phyloP scores from a whole-genome alignment of 2,888 invertebrate species.

The Sphinx pinastri region DNA sequence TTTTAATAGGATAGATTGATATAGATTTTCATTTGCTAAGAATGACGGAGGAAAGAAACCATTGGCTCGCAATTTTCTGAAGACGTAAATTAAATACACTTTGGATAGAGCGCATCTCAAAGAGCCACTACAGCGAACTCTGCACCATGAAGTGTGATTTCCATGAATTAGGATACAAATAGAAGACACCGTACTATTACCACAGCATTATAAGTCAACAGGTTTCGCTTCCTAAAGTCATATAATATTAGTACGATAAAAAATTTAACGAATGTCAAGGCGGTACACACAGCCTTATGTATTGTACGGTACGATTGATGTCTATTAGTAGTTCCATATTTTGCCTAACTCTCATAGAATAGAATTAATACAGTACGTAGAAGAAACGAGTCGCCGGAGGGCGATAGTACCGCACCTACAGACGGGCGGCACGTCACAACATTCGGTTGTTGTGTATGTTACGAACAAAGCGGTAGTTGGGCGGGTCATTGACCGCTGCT shows the following conservation, averaged over 20 bases:
- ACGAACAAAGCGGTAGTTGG: slow-evolving; percentile 45
- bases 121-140: too few species aligned
- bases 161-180: too few species aligned
- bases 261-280: neutral
- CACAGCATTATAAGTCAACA: neutral
- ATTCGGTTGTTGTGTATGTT: slow-evolving; percentile 37
- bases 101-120: too few species aligned
- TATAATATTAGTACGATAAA: neutral
- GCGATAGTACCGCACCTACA: neutral
- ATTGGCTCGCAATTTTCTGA: too few species aligned
- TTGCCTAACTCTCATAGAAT: too few species aligned
- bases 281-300: neutral
- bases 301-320: neutral
- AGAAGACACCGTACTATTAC: neutral
- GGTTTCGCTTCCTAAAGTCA: neutral
- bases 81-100: too few species aligned
- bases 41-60: too few species aligned
- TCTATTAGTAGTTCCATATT: neutral
- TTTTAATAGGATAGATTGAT: too few species aligned
- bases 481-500: slow-evolving; percentile 71
- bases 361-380: neutral
- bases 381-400: neutral
- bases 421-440: slow-evolving; percentile 14
- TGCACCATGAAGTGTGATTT: too few species aligned
- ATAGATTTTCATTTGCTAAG: too few species aligned